Evolutionary conservation across 2,113 vertebrate species (phyloP).

Genomic region (Leptobrachium leishanense): DNA sequence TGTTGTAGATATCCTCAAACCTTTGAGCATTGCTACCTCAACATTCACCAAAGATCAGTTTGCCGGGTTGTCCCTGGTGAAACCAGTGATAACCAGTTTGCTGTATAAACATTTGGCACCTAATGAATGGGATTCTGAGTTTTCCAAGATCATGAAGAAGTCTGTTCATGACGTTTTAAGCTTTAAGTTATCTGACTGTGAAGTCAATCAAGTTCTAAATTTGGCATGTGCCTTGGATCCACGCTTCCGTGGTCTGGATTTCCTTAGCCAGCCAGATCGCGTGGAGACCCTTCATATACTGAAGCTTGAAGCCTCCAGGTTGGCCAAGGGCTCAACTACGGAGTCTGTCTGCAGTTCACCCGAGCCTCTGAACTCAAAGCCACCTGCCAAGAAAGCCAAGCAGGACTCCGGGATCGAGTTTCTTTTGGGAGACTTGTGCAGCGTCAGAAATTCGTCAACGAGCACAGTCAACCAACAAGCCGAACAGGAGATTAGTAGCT

Average conservation of each 20-base stretch:
- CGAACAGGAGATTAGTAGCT: constrained; percentile 67
- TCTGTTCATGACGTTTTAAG: constrained; percentile 60
- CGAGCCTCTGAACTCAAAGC: constrained; percentile 13
- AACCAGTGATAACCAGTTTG: constrained; percentile 70
- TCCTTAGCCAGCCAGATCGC: constrained; percentile 67
- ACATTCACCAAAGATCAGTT: constrained; percentile 69
- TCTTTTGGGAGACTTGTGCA: constrained; percentile 68
- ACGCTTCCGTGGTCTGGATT: constrained; percentile 70
- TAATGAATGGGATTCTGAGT: constrained; percentile 57
- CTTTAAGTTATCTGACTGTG: constrained; percentile 57
- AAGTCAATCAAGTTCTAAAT: constrained; percentile 63
- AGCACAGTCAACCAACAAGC: constrained; percentile 64
- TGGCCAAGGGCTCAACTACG: constrained; percentile 53
- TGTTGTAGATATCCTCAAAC: constrained; percentile 65
- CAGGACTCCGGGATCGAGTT: constrained; percentile 68
- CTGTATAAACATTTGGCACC: constrained; percentile 66
- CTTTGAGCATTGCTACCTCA: constrained; percentile 69
- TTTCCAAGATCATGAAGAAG: constrained; percentile 62
- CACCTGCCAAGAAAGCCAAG: constrained; percentile 38
- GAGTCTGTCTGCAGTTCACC: constrained; percentile 25
- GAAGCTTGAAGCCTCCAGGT: constrained; percentile 62
- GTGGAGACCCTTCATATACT: constrained; percentile 63
- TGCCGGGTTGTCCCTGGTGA: constrained; percentile 67
- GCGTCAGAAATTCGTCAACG: constrained; percentile 49
- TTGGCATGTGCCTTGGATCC: constrained; percentile 72